Percentiles rank a stretch among this genome's conserved stretches.
These are phyloP conservation scores for Caenorhabditis becei DNA, from an alignment of 2,888 invertebrate species.

Conservation along the genomic window DNA sequence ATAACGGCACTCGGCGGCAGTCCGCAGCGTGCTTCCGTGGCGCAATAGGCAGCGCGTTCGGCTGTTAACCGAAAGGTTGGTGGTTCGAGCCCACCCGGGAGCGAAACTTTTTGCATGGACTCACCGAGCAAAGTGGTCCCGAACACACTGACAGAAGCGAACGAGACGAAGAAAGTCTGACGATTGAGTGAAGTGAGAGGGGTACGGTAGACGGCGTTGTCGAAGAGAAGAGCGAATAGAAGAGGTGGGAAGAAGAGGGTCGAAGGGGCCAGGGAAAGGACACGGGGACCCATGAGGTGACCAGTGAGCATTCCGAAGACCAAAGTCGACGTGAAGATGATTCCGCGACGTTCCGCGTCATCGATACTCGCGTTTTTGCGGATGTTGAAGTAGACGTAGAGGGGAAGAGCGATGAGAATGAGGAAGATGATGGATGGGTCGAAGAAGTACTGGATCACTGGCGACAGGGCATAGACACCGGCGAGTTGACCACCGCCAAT, in stretches of 20 bases:
- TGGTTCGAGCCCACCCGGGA: constrained; percentile 78
- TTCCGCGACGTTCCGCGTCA: constrained; percentile 72
- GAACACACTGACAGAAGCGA: constrained; percentile 49
- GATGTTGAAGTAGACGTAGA: constrained; percentile 63
- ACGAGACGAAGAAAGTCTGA: constrained; percentile 52
- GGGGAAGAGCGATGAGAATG: constrained; percentile 66
- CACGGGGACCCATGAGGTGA: constrained; percentile 63
- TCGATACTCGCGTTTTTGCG: constrained; percentile 70
- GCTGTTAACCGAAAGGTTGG: constrained; percentile 87
- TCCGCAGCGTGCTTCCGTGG: constrained; percentile 66
- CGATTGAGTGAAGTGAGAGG: constrained; percentile 42
- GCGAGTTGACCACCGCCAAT: constrained; percentile 68
- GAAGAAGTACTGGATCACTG: constrained; percentile 65
- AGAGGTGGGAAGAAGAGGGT: constrained; percentile 68
- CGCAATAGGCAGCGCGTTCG: constrained; percentile 89
- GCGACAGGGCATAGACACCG: constrained; percentile 65
- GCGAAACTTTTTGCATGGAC: constrained; percentile 8
- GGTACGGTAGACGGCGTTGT: constrained; percentile 46
- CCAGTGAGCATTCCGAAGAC: constrained; percentile 67
- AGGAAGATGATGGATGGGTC: constrained; percentile 60
- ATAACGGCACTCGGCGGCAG: constrained; percentile 1
- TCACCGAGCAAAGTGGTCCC: constrained; percentile 40
- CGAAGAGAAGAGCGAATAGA: constrained; percentile 66
- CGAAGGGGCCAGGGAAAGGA: constrained; percentile 65
- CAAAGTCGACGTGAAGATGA: constrained; percentile 61